Percentiles rank a stretch among this genome's conserved stretches.
These are phyloP conservation scores for Caenorhabditis parvicauda DNA, from an alignment of 2,888 invertebrate species.

Conservation along the genomic window DNA sequence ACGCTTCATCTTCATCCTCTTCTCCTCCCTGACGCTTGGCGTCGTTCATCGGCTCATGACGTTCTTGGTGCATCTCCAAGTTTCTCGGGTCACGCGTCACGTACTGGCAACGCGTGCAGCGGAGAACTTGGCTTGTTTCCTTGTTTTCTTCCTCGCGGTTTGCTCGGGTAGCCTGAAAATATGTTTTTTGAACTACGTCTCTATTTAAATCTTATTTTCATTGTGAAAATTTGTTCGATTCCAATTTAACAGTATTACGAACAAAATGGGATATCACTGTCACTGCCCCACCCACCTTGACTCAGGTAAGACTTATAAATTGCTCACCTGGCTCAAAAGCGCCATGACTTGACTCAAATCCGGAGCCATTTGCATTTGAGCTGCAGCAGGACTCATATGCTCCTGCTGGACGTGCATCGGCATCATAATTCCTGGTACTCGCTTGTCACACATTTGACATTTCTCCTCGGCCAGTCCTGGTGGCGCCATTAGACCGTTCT, in stretches of 20 bases:
- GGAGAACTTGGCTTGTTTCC: slow-evolving; percentile 7
- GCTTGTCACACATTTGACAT: slow-evolving; percentile 31
- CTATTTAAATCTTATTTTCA: too few species aligned
- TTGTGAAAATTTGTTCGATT: too few species aligned
- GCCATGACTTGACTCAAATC: slow-evolving; percentile 19
- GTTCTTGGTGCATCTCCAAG: slow-evolving; percentile 42
- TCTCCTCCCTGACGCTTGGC: slow-evolving; percentile 4
- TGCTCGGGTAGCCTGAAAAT: background rate
- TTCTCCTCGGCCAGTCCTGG: slow-evolving; percentile 20
- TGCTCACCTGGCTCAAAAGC: slow-evolving; percentile 11
- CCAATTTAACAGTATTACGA: too few species aligned
- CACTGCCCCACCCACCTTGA: background rate
- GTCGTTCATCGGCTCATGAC: slow-evolving; percentile 40
- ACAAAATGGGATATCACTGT: too few species aligned
- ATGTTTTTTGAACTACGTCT: too few species aligned
- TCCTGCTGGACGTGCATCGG: slow-evolving; percentile 27
- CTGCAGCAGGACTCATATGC: slow-evolving; percentile 9
- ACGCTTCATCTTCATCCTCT: slow-evolving; percentile 43
- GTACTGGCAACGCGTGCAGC: slow-evolving; percentile 37
- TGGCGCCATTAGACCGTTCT: slow-evolving; percentile 3
- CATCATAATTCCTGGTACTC: slow-evolving; percentile 22
- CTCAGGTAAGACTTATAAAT: background rate
- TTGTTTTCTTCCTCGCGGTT: slow-evolving; percentile 11
- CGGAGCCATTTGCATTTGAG: background rate
- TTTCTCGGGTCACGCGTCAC: slow-evolving; percentile 32